These are phyloP conservation scores for Scaptomyza caliginosa DNA, from an alignment of 2,888 invertebrate species.

Conservation along the genomic window DNA sequence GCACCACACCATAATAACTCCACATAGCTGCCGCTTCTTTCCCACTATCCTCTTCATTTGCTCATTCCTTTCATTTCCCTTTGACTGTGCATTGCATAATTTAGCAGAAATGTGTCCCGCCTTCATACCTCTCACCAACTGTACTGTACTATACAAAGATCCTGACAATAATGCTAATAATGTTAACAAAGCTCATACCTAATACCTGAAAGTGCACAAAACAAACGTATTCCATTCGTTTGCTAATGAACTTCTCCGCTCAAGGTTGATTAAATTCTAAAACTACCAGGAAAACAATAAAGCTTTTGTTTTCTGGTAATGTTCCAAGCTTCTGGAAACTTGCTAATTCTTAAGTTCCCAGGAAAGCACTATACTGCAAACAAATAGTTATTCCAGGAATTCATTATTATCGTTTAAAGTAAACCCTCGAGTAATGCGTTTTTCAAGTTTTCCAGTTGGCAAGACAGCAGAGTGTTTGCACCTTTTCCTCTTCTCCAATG, in stretches of 20 bases:
- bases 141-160: slow-evolving; percentile 4
- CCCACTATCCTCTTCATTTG: not conserved
- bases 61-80: slow-evolving; percentile 4
- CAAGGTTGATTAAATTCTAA: no score
- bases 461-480: not conserved
- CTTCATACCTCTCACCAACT: not conserved
- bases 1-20: slow-evolving; percentile 2
- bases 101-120: slow-evolving; percentile 19
- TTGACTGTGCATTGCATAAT: slow-evolving; percentile 43
- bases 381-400: not conserved
- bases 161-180: slow-evolving; percentile 73
- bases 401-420: not conserved
- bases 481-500: not conserved
- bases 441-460: not conserved
- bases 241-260: slow-evolving; percentile 43
- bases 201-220: slow-evolving; percentile 40
- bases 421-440: not conserved
- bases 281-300: no score
- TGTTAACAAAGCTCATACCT: slow-evolving; percentile 51
- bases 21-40: not conserved
- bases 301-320: no score
- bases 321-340: no score
- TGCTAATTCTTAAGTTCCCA: no score
- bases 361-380: no score
- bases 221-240: slow-evolving; percentile 18